phyloP scores from a whole-genome alignment of 2,797 vertebrate species.

The Melanotaenia nigrans region DNA sequence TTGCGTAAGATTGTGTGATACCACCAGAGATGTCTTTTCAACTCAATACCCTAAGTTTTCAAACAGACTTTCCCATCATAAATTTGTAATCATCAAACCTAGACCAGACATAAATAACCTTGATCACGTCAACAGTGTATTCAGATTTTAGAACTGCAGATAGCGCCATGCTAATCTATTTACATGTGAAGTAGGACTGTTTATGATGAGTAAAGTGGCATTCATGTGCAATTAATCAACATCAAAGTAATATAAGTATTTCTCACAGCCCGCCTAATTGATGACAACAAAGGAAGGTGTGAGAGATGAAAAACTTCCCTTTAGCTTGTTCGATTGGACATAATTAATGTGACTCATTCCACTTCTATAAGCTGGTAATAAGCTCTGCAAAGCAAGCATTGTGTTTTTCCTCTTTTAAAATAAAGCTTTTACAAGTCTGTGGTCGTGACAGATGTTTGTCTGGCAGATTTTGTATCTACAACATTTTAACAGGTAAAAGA shows the following conservation, averaged over 20 bases:
- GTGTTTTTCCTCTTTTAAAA: slow-evolving; percentile 6
- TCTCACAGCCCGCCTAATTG: background rate
- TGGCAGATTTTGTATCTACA: slow-evolving; percentile 7
- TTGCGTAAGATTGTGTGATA: background rate
- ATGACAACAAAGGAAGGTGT: background rate
- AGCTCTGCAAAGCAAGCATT: slow-evolving; percentile 1
- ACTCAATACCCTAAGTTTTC: background rate
- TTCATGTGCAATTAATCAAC: background rate
- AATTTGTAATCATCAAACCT: background rate
- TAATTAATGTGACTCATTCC: slow-evolving; percentile 28
- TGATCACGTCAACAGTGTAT: background rate
- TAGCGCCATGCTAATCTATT: background rate
- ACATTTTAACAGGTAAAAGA: slow-evolving; percentile 11
- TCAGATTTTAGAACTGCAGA: background rate
- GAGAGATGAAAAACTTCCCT: background rate
- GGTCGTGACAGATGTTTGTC: slow-evolving; percentile 15
- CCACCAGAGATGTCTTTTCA: background rate
- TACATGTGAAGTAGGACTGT: background rate
- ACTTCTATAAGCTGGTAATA: slow-evolving; percentile 9
- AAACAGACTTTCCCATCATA: background rate
- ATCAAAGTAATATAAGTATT: background rate
- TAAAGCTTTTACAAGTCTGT: background rate
- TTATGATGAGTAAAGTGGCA: background rate
- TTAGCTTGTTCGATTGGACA: slow-evolving; percentile 7
- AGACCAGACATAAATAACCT: background rate